Conservation (phyloP, 2,888 invertebrate species). For the Catocala nupta region DNA sequence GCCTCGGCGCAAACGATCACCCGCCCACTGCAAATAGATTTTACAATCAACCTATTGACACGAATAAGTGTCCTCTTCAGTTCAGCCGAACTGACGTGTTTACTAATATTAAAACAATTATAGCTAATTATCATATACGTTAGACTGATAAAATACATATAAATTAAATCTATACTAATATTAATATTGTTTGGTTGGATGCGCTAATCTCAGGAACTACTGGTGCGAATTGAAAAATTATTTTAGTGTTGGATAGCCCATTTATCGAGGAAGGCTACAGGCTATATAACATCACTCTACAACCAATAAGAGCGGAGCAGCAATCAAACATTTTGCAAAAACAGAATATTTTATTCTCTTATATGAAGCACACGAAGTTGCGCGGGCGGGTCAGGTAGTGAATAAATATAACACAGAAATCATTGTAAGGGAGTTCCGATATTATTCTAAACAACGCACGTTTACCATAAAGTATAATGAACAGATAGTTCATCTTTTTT, state of each 20-base stretch:
- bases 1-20: slow-evolving; percentile 49
- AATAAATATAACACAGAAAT: not conserved
- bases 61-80: slow-evolving; percentile 40
- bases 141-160: not conserved
- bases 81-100: slow-evolving; percentile 23
- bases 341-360: too few species aligned
- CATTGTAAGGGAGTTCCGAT: not conserved
- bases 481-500: not conserved
- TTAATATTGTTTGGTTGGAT: too few species aligned
- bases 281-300: too few species aligned
- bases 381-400: too few species aligned
- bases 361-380: too few species aligned
- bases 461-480: not conserved
- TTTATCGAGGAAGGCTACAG: too few species aligned
- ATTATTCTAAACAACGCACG: not conserved
- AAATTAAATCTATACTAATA: too few species aligned
- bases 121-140: slow-evolving; percentile 5
- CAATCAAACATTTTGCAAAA: too few species aligned
- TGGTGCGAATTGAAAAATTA: too few species aligned
- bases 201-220: too few species aligned
- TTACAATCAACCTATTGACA: slow-evolving; percentile 66
- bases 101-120: slow-evolving; percentile 25
- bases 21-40: slow-evolving; percentile 56
- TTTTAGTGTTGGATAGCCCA: too few species aligned
- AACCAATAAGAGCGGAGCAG: too few species aligned